Percentiles rank a stretch among this genome's conserved stretches.
These are phyloP conservation scores for Morbakka virulenta DNA, from an alignment of 30 jellyfish, hydroid and myxozoan genomes.

Conservation along the genomic window DNA sequence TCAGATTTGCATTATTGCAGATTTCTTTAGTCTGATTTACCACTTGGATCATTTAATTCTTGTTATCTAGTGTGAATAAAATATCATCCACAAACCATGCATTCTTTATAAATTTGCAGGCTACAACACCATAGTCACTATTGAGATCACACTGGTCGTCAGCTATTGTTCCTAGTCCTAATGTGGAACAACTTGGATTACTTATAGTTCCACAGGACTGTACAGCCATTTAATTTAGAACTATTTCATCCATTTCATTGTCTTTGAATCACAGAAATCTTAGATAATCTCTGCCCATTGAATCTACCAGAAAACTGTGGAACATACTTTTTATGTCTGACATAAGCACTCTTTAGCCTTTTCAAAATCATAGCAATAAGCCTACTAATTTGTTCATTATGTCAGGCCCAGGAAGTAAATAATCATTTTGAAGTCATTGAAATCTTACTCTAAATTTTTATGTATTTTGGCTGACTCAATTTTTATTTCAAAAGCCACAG, in stretches of 20 bases:
- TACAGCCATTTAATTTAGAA: constrained; percentile 48
- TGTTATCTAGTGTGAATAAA: constrained; percentile 2
- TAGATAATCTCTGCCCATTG: constrained; percentile 37
- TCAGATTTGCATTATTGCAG: no score
- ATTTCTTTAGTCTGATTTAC: constrained; percentile 36
- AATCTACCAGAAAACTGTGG: constrained; percentile 41
- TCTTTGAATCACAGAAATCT: constrained; percentile 55
- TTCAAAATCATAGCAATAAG: constrained; percentile 47
- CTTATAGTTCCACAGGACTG: constrained; percentile 51
- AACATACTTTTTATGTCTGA: constrained; percentile 62
- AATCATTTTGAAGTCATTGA: no score
- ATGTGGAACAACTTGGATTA: constrained; percentile 41
- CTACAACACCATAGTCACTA: constrained; percentile 26
- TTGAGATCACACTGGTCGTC: constrained; percentile 27
- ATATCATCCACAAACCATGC: constrained; percentile 59
- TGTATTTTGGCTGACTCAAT: no score
- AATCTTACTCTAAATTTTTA: no score
- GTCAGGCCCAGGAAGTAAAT: constrained; percentile 55
- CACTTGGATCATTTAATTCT: constrained; percentile 8
- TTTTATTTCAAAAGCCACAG: no score
- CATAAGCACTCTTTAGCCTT: constrained; percentile 42
- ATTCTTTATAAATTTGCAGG: constrained; percentile 8
- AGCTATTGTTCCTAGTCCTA: constrained; percentile 10
- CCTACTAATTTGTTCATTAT: constrained; percentile 53
- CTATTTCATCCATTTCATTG: constrained; percentile 17